Evolutionary conservation across 2,113 vertebrate genomes (phyloP).

Genomic region (Heliornis fulica): DNA sequence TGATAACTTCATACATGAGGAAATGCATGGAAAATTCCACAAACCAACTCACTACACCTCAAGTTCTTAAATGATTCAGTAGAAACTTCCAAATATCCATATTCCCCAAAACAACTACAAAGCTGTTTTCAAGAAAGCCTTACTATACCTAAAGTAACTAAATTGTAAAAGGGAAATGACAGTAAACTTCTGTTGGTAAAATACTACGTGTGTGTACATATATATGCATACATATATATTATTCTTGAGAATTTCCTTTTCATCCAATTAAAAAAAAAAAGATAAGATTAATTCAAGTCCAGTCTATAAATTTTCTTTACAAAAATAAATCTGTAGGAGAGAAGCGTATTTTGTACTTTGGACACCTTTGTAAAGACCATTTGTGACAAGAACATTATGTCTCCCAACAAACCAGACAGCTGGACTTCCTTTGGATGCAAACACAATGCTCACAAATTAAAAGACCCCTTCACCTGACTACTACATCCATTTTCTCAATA

Average conservation of each 20-base stretch:
- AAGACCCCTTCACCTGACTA: background rate
- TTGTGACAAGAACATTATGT: background rate
- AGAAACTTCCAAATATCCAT: background rate
- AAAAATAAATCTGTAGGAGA: background rate
- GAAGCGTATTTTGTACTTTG: background rate
- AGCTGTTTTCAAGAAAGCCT: background rate
- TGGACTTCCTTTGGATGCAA: background rate
- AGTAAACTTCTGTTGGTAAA: background rate
- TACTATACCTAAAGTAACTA: background rate
- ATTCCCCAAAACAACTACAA: background rate
- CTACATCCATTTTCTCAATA: background rate
- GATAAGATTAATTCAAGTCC: background rate
- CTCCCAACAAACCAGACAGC: background rate
- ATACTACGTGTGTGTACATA: background rate
- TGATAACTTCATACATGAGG: background rate
- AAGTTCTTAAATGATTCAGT: background rate
- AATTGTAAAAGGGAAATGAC: background rate
- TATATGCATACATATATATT: too few relatives aligned
- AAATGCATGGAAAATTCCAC: background rate
- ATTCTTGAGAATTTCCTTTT: background rate
- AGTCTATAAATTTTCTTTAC: background rate
- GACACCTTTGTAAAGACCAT: background rate
- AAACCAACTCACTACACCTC: background rate
- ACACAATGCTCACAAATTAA: background rate
- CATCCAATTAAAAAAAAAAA: background rate